Evolutionary conservation across 2,888 invertebrate genomes (phyloP).

Genomic region (Tribolium freemani): DNA sequence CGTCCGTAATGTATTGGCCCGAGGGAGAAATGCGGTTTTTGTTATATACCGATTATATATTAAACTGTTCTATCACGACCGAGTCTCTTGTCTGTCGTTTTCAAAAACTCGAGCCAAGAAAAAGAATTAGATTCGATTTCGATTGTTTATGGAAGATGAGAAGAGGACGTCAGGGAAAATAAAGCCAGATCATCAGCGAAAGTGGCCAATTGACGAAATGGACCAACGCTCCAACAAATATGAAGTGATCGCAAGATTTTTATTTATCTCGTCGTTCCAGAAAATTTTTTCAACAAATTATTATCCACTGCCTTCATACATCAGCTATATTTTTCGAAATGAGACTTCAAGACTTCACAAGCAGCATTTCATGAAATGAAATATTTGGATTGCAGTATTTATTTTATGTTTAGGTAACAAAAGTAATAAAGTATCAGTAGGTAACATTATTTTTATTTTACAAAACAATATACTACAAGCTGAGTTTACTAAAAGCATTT

Average conservation of each 20-base stretch:
- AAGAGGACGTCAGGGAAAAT: neutral
- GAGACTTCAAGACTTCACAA: neutral
- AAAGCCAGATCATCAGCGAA: conserved; percentile 1
- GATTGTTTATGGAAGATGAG: conserved; percentile 10
- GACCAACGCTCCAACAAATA: neutral
- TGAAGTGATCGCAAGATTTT: neutral
- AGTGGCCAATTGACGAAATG: conserved; percentile 11
- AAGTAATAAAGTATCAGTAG: no score
- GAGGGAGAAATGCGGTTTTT: conserved; percentile 64
- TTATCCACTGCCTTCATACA: neutral
- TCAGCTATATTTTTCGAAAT: neutral
- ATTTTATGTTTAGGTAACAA: no score
- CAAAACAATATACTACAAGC: no score
- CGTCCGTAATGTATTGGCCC: conserved; percentile 66
- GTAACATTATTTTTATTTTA: no score
- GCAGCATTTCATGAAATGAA: neutral
- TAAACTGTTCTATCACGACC: conserved; percentile 48
- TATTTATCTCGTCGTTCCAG: neutral
- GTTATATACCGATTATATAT: conserved; percentile 64
- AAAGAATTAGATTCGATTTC: conserved; percentile 21
- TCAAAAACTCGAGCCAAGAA: conserved; percentile 8
- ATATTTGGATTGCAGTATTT: no score
- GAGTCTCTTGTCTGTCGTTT: conserved; percentile 24
- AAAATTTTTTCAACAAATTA: neutral
- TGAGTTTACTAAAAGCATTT: no score